Evolutionary conservation across 1,140 invertebrate species (phyloP), one percentile per base, ranked within the genome.

Genomic region (Saccostrea cuccullata): DNA sequence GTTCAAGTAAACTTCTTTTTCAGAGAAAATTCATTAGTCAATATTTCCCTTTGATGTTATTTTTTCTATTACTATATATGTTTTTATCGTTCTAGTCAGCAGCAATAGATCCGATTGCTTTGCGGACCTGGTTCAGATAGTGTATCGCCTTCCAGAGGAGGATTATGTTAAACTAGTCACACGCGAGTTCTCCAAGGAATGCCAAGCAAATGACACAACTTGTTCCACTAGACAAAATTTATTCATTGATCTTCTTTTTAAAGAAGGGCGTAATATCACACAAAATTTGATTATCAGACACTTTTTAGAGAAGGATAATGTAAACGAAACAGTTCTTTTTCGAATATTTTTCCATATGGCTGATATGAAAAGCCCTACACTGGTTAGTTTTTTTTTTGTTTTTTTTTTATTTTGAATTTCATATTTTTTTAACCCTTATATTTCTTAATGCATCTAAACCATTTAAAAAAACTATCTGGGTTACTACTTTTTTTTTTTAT

Each of bases 241-340:
- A 23, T 84, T 84, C 82, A 84, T 84, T 84, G 82, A 84, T 56
- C 40, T 84, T 15, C 20, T 84, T 23, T 55, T 56, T 17, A 55
- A 55, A 36, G 47, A 84, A 9, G 82, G 55, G 55, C 8, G 55
- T 12, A 55, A 55, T 23, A 6, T 56, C n/a, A 84, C 55, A 55
- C 40, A 84, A 56, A 40, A 55, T 11, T 23, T 84, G 20, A 84
- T 84, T 13, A 84, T 84, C 23, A 47, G 30, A 55, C 82, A 84
- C 47, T 84, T 84, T 17, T 56, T 84, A 11, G 15, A n/a, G 55
- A 84, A 84, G n/a, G 26, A 84, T 55, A 23, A 84, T 56, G 82
- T 84, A 40, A 84, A 84, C 55, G 40, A 84, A 56, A 84, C 82
- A 11, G 82, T n/a, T 55, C 82, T 84, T 23, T 56, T n/a, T 55